Evolutionary conservation across 2,888 invertebrate species (phyloP).

Genomic region (Anoncus sp.): DNA sequence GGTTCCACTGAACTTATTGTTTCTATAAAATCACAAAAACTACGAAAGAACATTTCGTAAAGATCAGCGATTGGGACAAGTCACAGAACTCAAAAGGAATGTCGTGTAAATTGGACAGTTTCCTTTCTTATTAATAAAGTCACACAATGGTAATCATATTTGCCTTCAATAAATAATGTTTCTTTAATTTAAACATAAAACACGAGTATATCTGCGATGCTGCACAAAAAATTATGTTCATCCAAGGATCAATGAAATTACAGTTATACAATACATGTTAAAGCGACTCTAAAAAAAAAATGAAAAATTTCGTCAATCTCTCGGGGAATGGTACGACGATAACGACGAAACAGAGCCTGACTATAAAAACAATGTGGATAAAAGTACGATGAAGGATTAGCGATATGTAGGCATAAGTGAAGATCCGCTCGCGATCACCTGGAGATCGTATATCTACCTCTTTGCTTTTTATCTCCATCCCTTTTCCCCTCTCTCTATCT

Average conservation of each 20-base stretch:
- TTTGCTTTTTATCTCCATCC: slow-evolving; percentile 27
- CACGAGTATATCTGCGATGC: too few species aligned
- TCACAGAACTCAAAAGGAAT: not conserved
- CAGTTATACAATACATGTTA: too few species aligned
- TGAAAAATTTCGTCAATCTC: slow-evolving; percentile 24
- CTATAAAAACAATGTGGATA: slow-evolving; percentile 16
- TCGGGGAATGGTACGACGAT: not conserved
- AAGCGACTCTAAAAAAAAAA: too few species aligned
- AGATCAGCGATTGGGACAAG: not conserved
- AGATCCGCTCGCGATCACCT: slow-evolving; percentile 44
- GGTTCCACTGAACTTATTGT: slow-evolving; percentile 9
- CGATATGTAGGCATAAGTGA: slow-evolving; percentile 52
- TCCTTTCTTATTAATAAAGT: not conserved
- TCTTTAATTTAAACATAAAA: not conserved
- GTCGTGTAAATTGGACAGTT: not conserved
- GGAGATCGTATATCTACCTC: slow-evolving; percentile 53
- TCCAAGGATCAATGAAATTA: too few species aligned
- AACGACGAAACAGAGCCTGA: slow-evolving; percentile 25
- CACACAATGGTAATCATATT: not conserved
- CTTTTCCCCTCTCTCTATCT: slow-evolving; percentile 27
- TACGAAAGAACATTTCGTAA: not conserved
- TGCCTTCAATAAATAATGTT: not conserved
- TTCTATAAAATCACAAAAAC: not conserved
- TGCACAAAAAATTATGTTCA: too few species aligned
- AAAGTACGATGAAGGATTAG: slow-evolving; percentile 42